Evolutionary conservation across 2,797 vertebrate genomes (phyloP).

Genomic region (Clarias pachynema): DNA sequence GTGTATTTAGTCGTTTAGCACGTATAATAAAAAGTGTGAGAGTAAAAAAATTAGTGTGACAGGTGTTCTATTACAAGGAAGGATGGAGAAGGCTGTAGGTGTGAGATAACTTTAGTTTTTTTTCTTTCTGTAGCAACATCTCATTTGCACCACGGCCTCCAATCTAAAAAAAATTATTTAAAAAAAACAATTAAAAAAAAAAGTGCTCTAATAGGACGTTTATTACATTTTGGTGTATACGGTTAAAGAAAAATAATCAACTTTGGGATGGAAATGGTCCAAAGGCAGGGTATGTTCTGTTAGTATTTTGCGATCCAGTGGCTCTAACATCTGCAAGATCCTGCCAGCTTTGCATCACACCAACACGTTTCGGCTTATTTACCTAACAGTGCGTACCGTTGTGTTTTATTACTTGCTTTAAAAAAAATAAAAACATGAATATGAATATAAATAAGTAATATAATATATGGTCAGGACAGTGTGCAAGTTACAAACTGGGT

Average conservation of each 20-base stretch:
- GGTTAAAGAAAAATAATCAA: not conserved
- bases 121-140: not conserved
- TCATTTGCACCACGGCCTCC: too few relatives aligned
- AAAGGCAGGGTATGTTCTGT: not conserved
- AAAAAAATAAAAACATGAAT: not conserved
- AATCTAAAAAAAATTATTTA: not conserved
- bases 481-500: not conserved
- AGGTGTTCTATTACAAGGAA: too few relatives aligned
- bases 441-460: not conserved
- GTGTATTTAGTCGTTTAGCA: too few relatives aligned
- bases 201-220: not conserved
- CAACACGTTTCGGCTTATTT: not conserved
- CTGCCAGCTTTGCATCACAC: slow-evolving; percentile 10
- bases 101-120: too few relatives aligned
- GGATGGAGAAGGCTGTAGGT: too few relatives aligned
- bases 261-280: not conserved
- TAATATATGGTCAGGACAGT: slow-evolving; percentile 7
- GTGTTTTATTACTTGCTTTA: not conserved
- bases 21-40: too few relatives aligned
- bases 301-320: not conserved
- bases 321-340: not conserved
- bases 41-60: too few relatives aligned
- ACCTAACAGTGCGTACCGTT: not conserved
- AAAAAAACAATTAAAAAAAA: not conserved
- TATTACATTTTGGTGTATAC: not conserved